These are phyloP conservation scores for Andinoacara biseriatus DNA, from an alignment of 2,113 vertebrate species.

Conservation along the genomic window DNA sequence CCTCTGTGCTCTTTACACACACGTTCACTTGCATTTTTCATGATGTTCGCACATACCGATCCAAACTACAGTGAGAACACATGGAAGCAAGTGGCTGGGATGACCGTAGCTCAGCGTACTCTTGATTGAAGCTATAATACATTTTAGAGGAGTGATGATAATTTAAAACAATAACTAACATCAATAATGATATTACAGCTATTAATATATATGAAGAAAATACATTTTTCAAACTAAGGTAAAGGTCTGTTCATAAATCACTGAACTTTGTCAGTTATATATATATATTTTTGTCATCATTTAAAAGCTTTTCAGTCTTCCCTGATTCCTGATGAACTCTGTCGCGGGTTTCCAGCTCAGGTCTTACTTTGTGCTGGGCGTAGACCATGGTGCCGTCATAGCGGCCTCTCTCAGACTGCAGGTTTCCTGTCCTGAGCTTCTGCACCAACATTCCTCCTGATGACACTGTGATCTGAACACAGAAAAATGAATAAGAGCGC, in stretches of 20 bases:
- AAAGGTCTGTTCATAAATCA: not conserved
- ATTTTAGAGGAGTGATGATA: not conserved
- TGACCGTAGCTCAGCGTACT: not conserved
- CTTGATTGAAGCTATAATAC: not conserved
- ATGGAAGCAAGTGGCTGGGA: not conserved
- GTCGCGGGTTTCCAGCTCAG: not conserved
- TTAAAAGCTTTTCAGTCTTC: not conserved
- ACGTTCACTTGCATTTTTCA: not conserved
- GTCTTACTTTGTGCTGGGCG: slow-evolving; percentile 82
- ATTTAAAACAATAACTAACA: not conserved
- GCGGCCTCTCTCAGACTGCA: slow-evolving; percentile 80
- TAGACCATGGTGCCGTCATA: slow-evolving; percentile 84
- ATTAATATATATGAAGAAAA: not conserved
- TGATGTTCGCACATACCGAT: not conserved
- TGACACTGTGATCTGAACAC: slow-evolving; percentile 77
- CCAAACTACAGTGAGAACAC: not conserved
- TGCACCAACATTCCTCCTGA: slow-evolving; percentile 85
- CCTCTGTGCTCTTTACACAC: not conserved
- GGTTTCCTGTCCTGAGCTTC: slow-evolving; percentile 82
- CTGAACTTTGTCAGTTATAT: not conserved
- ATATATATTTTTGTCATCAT: not conserved
- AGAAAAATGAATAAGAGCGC: not conserved
- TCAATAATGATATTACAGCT: too few relatives aligned
- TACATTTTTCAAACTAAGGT: not conserved
- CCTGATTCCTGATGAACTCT: not conserved